These are phyloP conservation scores for Cetonia aurata DNA, from an alignment of 2,888 invertebrate genomes.

Conservation along the genomic window DNA sequence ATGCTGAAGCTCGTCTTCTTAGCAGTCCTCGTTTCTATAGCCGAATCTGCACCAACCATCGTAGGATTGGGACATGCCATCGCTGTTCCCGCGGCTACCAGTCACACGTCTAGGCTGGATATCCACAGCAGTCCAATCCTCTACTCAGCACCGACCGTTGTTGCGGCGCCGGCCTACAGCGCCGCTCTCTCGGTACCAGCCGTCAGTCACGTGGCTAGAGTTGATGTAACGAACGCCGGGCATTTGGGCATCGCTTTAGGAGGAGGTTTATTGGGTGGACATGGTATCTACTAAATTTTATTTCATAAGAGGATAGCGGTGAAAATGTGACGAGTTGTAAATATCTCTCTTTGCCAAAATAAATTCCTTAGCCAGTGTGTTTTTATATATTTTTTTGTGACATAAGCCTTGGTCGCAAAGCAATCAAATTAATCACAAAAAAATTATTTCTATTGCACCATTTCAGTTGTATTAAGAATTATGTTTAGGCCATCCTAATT, in stretches of 20 bases:
- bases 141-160: conserved; percentile 24
- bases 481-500: too few relatives aligned
- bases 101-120: conserved; percentile 49
- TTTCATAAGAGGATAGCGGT: neutral
- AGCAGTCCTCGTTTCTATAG: conserved; percentile 4
- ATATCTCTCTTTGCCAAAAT: conserved; percentile 23
- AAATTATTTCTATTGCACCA: too few relatives aligned
- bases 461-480: too few relatives aligned
- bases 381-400: too few relatives aligned
- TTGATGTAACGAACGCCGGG: conserved; percentile 44
- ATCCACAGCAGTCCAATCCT: conserved; percentile 45
- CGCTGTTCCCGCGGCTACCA: conserved; percentile 50
- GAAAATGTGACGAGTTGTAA: conserved; percentile 34
- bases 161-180: conserved; percentile 48
- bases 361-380: conserved; percentile 28
- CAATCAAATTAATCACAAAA: too few relatives aligned
- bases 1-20: conserved; percentile 34
- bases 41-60: conserved; percentile 27
- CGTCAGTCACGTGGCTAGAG: conserved; percentile 45
- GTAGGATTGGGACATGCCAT: conserved; percentile 41
- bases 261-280: conserved; percentile 29
- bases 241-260: conserved; percentile 31
- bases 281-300: conserved; percentile 22
- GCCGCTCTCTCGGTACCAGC: conserved; percentile 47
- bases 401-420: too few relatives aligned